These are phyloP conservation scores for Tetranychus cinnabarinus DNA, from an alignment of 1,140 invertebrate species.

Conservation along the genomic window DNA sequence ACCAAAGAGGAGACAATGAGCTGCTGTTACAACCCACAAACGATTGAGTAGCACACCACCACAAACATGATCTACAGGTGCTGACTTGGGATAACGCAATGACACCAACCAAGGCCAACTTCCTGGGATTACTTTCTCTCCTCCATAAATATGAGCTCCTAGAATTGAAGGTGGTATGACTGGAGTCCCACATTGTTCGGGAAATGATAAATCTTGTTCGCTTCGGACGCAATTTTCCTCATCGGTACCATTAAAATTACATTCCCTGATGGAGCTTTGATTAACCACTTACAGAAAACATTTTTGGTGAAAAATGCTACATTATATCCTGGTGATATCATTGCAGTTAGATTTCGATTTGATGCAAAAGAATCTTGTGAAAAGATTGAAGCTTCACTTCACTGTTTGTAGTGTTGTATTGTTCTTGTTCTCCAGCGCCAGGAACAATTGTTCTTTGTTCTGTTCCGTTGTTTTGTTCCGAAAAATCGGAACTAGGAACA, in stretches of 20 bases:
- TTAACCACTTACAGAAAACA: neutral
- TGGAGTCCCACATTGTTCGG: neutral
- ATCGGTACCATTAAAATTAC: neutral
- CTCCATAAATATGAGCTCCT: neutral
- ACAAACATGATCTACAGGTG: conserved; percentile 18
- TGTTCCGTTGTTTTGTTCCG: too few relatives aligned
- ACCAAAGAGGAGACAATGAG: conserved; percentile 18
- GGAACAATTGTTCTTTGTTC: too few relatives aligned
- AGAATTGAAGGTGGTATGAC: neutral
- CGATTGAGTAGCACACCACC: conserved; percentile 21
- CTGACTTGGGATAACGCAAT: neutral
- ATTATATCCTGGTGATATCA: neutral
- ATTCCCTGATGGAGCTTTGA: neutral
- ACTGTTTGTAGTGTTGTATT: too few relatives aligned
- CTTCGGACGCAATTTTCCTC: neutral
- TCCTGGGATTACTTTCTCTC: neutral
- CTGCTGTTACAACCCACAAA: conserved; percentile 24
- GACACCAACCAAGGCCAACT: conserved; percentile 23
- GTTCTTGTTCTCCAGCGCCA: too few relatives aligned
- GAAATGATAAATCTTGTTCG: neutral
- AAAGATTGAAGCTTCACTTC: too few relatives aligned
- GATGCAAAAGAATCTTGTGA: too few relatives aligned
- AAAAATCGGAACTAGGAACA: too few relatives aligned
- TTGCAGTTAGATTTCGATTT: neutral
- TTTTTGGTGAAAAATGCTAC: neutral